Conservation (phyloP, 2,797 vertebrate species). For the Mergus octosetaceus region DNA sequence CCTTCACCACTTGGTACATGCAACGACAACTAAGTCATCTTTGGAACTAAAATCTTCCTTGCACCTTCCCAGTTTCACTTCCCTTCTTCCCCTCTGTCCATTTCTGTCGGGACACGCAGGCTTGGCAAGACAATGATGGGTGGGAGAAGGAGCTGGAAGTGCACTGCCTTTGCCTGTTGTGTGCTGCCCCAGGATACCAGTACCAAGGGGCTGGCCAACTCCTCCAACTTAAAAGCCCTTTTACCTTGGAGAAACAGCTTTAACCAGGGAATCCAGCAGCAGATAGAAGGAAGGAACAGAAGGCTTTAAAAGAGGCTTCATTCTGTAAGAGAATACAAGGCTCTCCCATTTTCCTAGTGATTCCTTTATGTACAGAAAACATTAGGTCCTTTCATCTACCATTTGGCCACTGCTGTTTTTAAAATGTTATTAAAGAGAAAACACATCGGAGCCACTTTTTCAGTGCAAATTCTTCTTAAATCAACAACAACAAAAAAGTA, state of each 20-base stretch:
- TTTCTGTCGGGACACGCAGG: neutral
- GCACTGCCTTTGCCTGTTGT: neutral
- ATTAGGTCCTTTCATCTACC: neutral
- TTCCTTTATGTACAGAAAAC: neutral
- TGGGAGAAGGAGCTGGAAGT: neutral
- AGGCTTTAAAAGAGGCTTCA: neutral
- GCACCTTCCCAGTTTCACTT: neutral
- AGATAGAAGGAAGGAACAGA: neutral
- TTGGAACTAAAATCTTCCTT: neutral
- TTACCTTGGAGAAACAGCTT: neutral
- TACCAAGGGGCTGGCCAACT: neutral
- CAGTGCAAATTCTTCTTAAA: neutral
- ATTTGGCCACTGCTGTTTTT: neutral
- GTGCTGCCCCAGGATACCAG: neutral
- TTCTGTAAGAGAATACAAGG: neutral
- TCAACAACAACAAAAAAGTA: neutral
- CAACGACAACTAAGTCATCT: neutral
- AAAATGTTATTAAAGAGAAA: neutral
- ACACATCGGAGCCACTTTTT: neutral
- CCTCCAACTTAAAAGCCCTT: neutral
- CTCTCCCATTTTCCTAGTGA: neutral
- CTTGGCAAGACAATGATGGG: neutral
- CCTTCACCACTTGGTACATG: neutral
- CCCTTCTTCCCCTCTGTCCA: neutral
- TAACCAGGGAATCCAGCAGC: neutral